These are phyloP conservation scores for Fragum fragum DNA, from an alignment of 2,888 invertebrate genomes.

Conservation along the genomic window DNA sequence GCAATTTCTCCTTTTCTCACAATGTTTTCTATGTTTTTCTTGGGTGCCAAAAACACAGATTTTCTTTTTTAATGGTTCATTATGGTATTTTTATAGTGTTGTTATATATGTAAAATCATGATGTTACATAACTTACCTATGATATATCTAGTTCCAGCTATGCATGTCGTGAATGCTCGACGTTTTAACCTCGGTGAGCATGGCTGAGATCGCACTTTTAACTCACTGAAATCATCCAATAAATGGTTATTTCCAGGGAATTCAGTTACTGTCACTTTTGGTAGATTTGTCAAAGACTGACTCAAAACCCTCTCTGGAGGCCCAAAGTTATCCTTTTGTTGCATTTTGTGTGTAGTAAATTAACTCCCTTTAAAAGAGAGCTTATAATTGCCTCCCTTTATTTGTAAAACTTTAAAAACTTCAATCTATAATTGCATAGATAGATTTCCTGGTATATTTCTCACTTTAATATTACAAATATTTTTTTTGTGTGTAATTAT, in stretches of 20 bases:
- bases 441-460: too few relatives aligned
- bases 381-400: not conserved
- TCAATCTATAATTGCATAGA: too few relatives aligned
- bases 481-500: too few relatives aligned
- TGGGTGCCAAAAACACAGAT: too few relatives aligned
- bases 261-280: constrained; percentile 73
- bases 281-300: constrained; percentile 71
- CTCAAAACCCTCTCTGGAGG: constrained; percentile 60
- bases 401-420: too few relatives aligned
- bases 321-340: not conserved
- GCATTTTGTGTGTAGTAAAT: not conserved
- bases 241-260: constrained; percentile 52
- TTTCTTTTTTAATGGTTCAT: too few relatives aligned
- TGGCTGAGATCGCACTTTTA: constrained; percentile 64
- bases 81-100: too few relatives aligned
- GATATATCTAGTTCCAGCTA: constrained; percentile 77
- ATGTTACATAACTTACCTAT: constrained; percentile 72
- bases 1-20: too few relatives aligned
- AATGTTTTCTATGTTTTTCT: too few relatives aligned
- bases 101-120: too few relatives aligned
- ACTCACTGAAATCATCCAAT: constrained; percentile 53
- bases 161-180: constrained; percentile 75
- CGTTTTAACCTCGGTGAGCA: constrained; percentile 68
- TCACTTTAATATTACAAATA: too few relatives aligned
- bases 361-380: not conserved